Conservation (phyloP, 2,888 invertebrate genomes). For the Amiota communis region DNA sequence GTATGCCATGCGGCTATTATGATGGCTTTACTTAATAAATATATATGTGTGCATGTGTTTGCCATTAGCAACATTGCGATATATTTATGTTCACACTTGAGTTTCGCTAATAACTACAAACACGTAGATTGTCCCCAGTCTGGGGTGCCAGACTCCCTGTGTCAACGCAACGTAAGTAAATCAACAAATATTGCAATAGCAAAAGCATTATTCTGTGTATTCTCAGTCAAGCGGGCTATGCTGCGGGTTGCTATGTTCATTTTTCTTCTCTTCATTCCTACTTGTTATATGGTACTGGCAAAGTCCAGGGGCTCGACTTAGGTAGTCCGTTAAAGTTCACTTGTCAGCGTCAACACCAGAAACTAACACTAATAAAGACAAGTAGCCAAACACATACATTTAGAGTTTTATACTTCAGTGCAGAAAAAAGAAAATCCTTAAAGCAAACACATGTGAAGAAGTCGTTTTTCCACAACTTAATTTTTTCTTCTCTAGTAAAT, state of each 20-base stretch:
- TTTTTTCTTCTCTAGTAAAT: not conserved
- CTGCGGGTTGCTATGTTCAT: not conserved
- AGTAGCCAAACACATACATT: slow-evolving; percentile 46
- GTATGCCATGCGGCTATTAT: too few species aligned
- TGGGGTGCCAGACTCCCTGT: not conserved
- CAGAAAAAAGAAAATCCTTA: slow-evolving; percentile 51
- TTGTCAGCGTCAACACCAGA: slow-evolving; percentile 46
- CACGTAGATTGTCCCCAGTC: not conserved
- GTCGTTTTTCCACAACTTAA: not conserved
- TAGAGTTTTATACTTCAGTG: not conserved
- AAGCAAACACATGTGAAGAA: slow-evolving; percentile 57
- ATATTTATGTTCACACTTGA: slow-evolving; percentile 30
- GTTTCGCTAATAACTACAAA: slow-evolving; percentile 26
- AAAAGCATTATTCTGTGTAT: not conserved
- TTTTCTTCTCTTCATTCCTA: not conserved
- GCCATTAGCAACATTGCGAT: slow-evolving; percentile 22
- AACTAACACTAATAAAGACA: slow-evolving; percentile 63
- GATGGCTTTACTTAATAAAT: not conserved
- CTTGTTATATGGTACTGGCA: not conserved
- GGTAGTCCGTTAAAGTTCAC: slow-evolving; percentile 38
- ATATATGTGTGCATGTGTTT: not conserved
- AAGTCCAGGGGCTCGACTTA: not conserved
- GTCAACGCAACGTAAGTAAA: slow-evolving; percentile 1
- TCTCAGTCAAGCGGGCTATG: not conserved
- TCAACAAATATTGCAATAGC: slow-evolving; percentile 23